Base-by-base conservation (phyloP, 2,113 vertebrate genomes). In the Balaeniceps rex region DNA sequence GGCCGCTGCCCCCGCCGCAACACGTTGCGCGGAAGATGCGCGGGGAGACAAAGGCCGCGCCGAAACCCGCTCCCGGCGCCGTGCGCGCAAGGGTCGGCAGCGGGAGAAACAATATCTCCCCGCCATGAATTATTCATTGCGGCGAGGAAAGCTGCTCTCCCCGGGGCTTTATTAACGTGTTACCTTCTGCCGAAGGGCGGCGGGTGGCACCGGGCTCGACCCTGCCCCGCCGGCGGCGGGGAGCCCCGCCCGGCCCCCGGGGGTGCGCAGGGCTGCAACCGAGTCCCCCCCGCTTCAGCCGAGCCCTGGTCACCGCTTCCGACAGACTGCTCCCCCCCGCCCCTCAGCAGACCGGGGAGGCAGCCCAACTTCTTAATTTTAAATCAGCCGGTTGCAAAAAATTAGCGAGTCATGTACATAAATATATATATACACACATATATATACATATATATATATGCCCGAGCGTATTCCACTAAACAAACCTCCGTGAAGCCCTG, bases 111-210 rank as follows among this genome's bases (percentile, higher is more conserved):
- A 96, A 96, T 93, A 96, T 97, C 96, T 91, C 86, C 94, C 70
- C 44, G 22, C 61, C 36, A 98, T 99, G 97, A 98, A 99, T 99
- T 98, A 99, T 99, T 99, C 98, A 99, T 98, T 49, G 64, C 34
- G 79, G 92, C 97, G 88, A 97, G 97, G 96, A 94, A 95, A 97
- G 97, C 94, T 91, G 94, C 89, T 92, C 93, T 93, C 98, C 97
- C 96, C 46, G 65, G 96, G 97, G 98, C 75, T 97, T 98, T 94
- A 97, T 98, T 97, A 98, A 95, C 97, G 97, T 85, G 94, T 94
- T 91, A 89, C 97, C 97, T 97, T 95, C 97, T 97, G 98, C 97
- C 88, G 57, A 76, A 80, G 88, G 87, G 52, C 79, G 40, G 61
- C 76, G 91, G 88, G 95, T 65, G 92, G 85, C 64, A 31, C 70